These are phyloP conservation scores for Haemorhous mexicanus DNA, from an alignment of 2,113 vertebrate genomes.

Conservation along the genomic window DNA sequence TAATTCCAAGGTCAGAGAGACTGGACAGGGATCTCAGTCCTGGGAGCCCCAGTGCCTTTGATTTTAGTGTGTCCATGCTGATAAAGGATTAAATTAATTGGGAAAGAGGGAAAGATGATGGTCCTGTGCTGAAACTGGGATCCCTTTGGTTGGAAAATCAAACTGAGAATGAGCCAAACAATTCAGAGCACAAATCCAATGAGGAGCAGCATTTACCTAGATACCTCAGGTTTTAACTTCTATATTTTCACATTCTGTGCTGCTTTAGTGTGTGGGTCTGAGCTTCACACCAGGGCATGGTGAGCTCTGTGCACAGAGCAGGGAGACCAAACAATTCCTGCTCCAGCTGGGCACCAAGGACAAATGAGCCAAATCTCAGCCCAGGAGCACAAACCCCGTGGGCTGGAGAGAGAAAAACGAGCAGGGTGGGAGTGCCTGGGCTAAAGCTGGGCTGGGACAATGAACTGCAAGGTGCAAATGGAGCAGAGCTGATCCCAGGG, in stretches of 20 bases:
- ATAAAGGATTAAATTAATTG: background rate
- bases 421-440: too few species aligned
- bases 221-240: background rate
- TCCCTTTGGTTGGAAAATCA: background rate
- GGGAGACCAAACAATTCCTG: too few species aligned
- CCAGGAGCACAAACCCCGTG: too few species aligned
- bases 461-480: too few species aligned
- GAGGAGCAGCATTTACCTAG: background rate
- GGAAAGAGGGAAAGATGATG: background rate
- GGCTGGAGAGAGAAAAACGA: too few species aligned
- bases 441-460: too few species aligned
- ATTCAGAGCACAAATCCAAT: rapidly evolving
- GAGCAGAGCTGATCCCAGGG: too few species aligned
- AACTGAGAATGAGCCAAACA: background rate
- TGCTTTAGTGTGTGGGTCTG: background rate
- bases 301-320: too few species aligned
- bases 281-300: background rate
- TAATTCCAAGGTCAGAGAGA: background rate
- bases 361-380: too few species aligned
- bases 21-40: background rate
- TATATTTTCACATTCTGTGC: background rate
- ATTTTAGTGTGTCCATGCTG: background rate
- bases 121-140: background rate
- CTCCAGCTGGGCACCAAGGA: too few species aligned
- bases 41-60: background rate